Evolutionary conservation across 2,113 vertebrate genomes (phyloP).

Genomic region (Herpetotheres cachinnans): DNA sequence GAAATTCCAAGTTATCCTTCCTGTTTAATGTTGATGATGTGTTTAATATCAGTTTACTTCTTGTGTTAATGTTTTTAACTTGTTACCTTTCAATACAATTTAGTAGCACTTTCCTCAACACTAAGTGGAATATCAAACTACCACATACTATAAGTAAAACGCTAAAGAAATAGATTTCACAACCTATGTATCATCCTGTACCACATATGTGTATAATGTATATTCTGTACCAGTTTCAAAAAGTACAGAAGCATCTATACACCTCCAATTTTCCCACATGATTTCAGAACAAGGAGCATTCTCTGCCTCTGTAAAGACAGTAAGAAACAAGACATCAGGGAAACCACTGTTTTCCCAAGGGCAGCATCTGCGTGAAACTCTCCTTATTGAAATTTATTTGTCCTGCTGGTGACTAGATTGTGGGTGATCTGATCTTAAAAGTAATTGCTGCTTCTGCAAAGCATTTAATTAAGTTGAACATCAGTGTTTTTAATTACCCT

Average conservation of each 20-base stretch:
- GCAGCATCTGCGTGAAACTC: not conserved
- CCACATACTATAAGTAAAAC: not conserved
- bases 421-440: not conserved
- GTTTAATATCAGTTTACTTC: not conserved
- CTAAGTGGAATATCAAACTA: not conserved
- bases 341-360: not conserved
- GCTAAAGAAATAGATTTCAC: not conserved
- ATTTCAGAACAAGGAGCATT: not conserved
- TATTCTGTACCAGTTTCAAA: not conserved
- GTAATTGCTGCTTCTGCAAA: not conserved
- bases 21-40: not conserved
- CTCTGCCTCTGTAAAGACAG: not conserved
- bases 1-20: not conserved
- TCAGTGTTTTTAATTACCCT: not conserved
- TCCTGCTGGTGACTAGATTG: not conserved
- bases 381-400: not conserved
- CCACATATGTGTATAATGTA: not conserved
- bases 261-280: not conserved
- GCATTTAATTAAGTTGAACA: not conserved
- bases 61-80: not conserved
- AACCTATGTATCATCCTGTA: not conserved
- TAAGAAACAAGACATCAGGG: not conserved
- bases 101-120: not conserved
- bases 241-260: not conserved
- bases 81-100: not conserved